These are phyloP conservation scores for Planiliza haematocheilus DNA, from an alignment of 2,113 vertebrate species.

Conservation along the genomic window DNA sequence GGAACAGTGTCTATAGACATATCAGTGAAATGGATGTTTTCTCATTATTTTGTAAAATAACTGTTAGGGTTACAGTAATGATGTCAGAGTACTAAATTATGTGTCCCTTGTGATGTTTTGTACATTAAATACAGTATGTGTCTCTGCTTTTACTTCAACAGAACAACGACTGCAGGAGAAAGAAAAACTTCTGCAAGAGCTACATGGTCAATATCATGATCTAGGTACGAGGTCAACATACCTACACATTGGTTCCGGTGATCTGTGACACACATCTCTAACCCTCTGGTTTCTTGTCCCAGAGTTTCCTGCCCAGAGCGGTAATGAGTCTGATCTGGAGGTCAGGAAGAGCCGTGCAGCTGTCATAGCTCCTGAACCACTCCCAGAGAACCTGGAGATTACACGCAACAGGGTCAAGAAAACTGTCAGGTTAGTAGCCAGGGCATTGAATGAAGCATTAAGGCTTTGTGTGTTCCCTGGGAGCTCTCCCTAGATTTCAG, in stretches of 20 bases:
- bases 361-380: slow-evolving; percentile 81
- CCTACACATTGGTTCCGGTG: neutral
- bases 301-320: slow-evolving; percentile 67
- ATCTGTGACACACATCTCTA: slow-evolving; percentile 8
- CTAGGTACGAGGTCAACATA: slow-evolving; percentile 66
- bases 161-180: slow-evolving; percentile 80
- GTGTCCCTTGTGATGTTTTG: rapidly evolving
- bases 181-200: slow-evolving; percentile 76
- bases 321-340: slow-evolving; percentile 64
- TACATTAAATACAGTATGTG: neutral
- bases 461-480: neutral
- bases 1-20: too few relatives aligned
- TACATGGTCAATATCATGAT: slow-evolving; percentile 77
- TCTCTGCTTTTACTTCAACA: slow-evolving; percentile 32
- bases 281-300: slow-evolving; percentile 13
- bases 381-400: slow-evolving; percentile 73
- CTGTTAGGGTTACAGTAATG: too few relatives aligned
- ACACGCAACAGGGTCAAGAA: slow-evolving; percentile 68
- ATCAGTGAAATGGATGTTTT: too few relatives aligned
- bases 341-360: slow-evolving; percentile 75
- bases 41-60: too few relatives aligned
- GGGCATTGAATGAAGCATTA: neutral
- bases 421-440: slow-evolving; percentile 73
- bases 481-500: neutral
- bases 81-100: too few relatives aligned